Base-by-base conservation (phyloP, 2,888 invertebrate genomes). In the Anthophora plumipes region DNA sequence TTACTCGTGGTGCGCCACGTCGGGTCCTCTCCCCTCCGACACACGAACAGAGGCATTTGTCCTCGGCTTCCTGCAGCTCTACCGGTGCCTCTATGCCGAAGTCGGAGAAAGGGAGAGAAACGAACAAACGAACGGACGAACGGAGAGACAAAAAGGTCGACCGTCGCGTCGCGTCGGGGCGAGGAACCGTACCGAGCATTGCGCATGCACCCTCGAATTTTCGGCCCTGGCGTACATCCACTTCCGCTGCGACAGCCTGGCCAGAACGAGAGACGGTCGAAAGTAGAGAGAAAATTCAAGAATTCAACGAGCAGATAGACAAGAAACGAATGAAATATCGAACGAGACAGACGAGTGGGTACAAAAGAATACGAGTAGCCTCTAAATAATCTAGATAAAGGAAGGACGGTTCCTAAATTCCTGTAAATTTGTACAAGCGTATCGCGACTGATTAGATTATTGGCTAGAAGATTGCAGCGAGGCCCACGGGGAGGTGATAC, bases 331-430 rank as follows among this genome's bases (percentile, higher is more conserved):
- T 52, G 66, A 57, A 0, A 8, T 2, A 11, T 20, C 5, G 20
- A 12, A 14, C 0, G 20, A 14, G 25, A 55, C 14, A 39, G 20
- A 12, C n/a, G 39, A 41, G 20, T 20, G 67, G 57, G 39, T 4
- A 39, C 59, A 82, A 75, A 82, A 84, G 84, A 80, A 83, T 79
- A 84, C 80, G 79, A 73, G 83, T 84, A 85, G 88, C 88, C 86
- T 82, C 88, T 90, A 90, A 90, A 90, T 89, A 90, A 90, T 89
- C 90, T 86, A 88, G 89, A 90, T 90, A 90, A 89, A 84, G 88
- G 87, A 77, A 87, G 87, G 89, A 84, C 84, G 89, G 67, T n/a
- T 69, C 82, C 88, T 88, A 87, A 89, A 89, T 89, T 89, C 83
- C 89, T 76, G 86, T 79, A 88, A 89, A 90, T 90, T 89, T 87